Evolutionary conservation across 23 tunicate species (phyloP).

Genomic region (Trididemnum clinides): DNA sequence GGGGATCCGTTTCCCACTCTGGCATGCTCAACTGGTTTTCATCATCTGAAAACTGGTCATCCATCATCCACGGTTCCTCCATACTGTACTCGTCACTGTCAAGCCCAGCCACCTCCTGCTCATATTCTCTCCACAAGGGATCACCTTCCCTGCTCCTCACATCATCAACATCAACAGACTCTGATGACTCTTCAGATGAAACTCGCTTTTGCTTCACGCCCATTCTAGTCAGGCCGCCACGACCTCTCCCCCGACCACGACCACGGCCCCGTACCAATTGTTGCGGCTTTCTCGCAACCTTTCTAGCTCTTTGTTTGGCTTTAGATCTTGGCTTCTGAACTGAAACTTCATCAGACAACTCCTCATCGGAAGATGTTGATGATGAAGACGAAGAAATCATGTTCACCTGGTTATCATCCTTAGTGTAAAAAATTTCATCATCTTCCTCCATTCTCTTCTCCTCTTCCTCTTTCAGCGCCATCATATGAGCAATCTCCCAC

Average conservation of each 20-base stretch:
- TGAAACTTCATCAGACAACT: not conserved
- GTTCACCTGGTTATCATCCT: conserved; percentile 87
- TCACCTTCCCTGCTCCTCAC: conserved; percentile 31
- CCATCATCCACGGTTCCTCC: conserved; percentile 15
- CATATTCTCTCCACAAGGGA: conserved; percentile 69
- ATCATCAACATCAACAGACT: conserved; percentile 22
- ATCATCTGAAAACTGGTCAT: conserved; percentile 4
- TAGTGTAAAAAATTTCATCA: conserved; percentile 90
- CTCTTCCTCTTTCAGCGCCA: conserved; percentile 89
- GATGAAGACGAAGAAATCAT: conserved; percentile 68
- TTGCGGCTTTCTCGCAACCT: not conserved
- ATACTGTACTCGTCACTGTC: conserved; percentile 37
- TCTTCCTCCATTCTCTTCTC: conserved; percentile 85
- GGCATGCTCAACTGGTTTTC: not conserved
- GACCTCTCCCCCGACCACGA: conserved; percentile 49
- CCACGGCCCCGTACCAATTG: too few species aligned
- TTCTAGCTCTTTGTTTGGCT: not conserved
- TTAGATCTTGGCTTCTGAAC: conserved; percentile 11
- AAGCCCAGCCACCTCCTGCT: conserved; percentile 47
- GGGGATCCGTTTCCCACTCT: not conserved
- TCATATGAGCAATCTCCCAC: conserved; percentile 84
- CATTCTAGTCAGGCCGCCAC: not conserved
- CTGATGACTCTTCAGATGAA: conserved; percentile 41
- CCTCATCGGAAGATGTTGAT: conserved; percentile 23
- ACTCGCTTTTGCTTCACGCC: not conserved